phyloP scores from a whole-genome alignment of 2,797 vertebrate genomes.

The Cirrhinus mrigala region DNA sequence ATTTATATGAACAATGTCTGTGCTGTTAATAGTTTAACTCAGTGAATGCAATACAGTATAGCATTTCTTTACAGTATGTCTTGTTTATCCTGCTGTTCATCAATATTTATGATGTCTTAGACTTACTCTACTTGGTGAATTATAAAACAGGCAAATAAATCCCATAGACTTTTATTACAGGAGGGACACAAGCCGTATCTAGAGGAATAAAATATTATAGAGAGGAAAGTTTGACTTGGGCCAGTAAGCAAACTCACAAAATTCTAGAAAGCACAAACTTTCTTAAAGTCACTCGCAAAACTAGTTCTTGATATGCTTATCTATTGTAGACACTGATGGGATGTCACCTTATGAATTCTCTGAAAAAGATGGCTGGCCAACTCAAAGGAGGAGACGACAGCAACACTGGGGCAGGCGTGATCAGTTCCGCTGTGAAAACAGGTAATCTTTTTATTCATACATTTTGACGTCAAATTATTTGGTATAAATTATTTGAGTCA shows the following conservation, averaged over 20 bases:
- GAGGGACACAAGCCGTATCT: background rate
- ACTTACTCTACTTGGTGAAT: background rate
- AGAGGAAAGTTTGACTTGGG: background rate
- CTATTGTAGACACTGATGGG: slow-evolving; percentile 70
- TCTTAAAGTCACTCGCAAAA: background rate
- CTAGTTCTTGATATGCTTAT: background rate
- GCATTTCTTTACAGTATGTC: background rate
- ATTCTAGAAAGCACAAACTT: background rate
- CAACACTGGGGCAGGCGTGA: slow-evolving; percentile 83
- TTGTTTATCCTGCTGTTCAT: background rate
- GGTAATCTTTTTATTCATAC: slow-evolving; percentile 57
- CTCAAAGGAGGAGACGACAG: slow-evolving; percentile 87
- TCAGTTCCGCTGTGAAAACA: slow-evolving; percentile 70
- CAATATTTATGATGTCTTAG: background rate
- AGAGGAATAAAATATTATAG: background rate
- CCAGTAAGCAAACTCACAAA: background rate
- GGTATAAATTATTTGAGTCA: background rate
- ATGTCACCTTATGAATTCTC: slow-evolving; percentile 60
- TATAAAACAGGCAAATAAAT: background rate
- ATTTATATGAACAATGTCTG: background rate
- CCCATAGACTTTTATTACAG: background rate
- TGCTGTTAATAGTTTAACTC: background rate
- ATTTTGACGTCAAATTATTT: background rate
- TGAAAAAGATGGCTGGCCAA: slow-evolving; percentile 66
- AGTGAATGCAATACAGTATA: background rate